A percentile compares a stretch with the other conserved stretches of the same genome.
Evolutionary conservation across 2,113 vertebrate genomes (phyloP).

Genomic region (Passer domesticus): DNA sequence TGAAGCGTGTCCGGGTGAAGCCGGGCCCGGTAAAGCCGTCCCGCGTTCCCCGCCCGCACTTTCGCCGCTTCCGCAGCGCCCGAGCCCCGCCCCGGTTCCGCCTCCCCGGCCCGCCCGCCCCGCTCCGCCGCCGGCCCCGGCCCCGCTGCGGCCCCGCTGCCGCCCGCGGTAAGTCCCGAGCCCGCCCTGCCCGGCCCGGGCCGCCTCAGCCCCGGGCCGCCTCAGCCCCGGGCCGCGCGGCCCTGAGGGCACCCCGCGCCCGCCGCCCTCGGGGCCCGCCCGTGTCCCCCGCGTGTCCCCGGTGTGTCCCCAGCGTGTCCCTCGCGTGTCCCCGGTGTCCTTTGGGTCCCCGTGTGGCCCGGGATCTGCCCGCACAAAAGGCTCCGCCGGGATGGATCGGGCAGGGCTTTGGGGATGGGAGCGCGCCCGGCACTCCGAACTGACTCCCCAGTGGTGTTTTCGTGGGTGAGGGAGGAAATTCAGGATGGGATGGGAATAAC

Average conservation of each 20-base stretch:
- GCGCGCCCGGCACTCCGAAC: rapidly evolving
- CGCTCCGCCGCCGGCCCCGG: neutral
- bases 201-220: neutral
- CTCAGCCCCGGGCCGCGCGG: neutral
- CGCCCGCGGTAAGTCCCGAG: neutral
- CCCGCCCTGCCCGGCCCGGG: neutral
- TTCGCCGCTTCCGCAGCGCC: neutral
- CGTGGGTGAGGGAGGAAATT: rapidly evolving
- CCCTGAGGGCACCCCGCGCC: neutral
- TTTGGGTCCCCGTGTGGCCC: neutral
- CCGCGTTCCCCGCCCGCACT: neutral
- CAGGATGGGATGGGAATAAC: neutral
- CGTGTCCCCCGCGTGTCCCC: neutral
- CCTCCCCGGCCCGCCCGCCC: neutral
- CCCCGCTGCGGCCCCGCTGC: neutral
- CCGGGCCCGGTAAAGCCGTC: neutral
- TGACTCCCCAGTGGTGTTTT: rapidly evolving
- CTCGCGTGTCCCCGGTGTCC: neutral
- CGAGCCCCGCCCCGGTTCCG: neutral
- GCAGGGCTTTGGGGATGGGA: rapidly evolving
- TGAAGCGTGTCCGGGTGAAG: too few relatives aligned
- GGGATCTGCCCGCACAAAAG: neutral
- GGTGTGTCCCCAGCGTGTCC: neutral
- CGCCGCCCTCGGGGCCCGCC: neutral
- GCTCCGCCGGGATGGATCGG: neutral